Percentiles rank a stretch among this genome's conserved stretches.
These are phyloP conservation scores for Chlamydotis undulata DNA, from an alignment of 2,113 vertebrate genomes.

Conservation along the genomic window DNA sequence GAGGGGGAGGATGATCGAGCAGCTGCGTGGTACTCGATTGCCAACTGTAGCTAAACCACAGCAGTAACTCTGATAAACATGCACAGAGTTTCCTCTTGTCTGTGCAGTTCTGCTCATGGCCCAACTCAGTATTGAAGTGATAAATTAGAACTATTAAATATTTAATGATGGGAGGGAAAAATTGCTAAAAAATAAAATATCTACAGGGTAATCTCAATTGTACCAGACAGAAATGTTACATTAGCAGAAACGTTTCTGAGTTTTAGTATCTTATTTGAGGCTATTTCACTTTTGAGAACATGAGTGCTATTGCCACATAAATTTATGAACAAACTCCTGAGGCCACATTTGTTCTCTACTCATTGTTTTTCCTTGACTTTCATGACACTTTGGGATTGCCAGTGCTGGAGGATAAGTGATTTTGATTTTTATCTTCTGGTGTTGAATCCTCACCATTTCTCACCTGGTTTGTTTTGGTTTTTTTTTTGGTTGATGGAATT, in stretches of 20 bases:
- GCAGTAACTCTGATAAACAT: neutral
- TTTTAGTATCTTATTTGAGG: slow-evolving; percentile 42
- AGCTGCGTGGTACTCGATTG: no score
- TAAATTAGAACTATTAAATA: slow-evolving; percentile 65
- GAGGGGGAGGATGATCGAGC: no score
- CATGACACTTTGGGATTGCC: slow-evolving; percentile 38
- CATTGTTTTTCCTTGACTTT: slow-evolving; percentile 58
- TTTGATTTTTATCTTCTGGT: slow-evolving; percentile 3
- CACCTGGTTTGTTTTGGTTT: neutral
- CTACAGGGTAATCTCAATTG: slow-evolving; percentile 36
- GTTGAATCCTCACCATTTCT: neutral
- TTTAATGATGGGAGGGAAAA: slow-evolving; percentile 46
- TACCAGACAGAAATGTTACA: slow-evolving; percentile 17
- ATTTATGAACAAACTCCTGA: slow-evolving; percentile 54
- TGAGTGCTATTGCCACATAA: slow-evolving; percentile 26
- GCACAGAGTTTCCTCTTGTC: neutral
- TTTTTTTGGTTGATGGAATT: neutral
- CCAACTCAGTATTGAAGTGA: slow-evolving; percentile 49
- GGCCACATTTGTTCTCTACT: slow-evolving; percentile 42
- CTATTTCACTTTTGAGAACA: neutral
- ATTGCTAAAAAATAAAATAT: slow-evolving; percentile 48
- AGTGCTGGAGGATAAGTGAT: slow-evolving; percentile 5
- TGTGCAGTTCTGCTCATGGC: neutral
- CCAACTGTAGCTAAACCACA: no score
- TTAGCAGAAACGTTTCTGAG: slow-evolving; percentile 17